Conservation (phyloP, 1,140 invertebrate species). For the Pectinophora gossypiella region DNA sequence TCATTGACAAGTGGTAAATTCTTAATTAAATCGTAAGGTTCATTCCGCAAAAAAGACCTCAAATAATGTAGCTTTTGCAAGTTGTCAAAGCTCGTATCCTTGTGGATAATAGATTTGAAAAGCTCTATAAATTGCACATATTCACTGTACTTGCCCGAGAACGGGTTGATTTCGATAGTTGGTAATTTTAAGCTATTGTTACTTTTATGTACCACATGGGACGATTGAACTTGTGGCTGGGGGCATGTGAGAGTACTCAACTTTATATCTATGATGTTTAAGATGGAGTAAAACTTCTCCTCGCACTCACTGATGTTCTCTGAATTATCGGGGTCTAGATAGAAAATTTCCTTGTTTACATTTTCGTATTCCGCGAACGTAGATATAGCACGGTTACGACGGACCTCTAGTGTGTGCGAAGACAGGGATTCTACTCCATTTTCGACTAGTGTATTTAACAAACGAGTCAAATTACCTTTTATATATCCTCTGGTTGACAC, state of each 20-base stretch:
- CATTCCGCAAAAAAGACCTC: conserved; percentile 7
- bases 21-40: conserved; percentile 17
- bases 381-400: not conserved
- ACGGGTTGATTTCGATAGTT: conserved; percentile 2
- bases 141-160: conserved; percentile 8
- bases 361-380: not conserved
- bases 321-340: not conserved
- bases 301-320: not conserved
- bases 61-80: conserved; percentile 16
- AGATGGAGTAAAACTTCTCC: not conserved
- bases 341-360: not conserved
- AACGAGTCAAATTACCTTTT: too few species aligned
- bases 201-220: not conserved
- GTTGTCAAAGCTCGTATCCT: conserved; percentile 2
- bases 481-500: too few species aligned
- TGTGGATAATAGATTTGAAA: conserved; percentile 13
- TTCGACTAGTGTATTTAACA: too few species aligned
- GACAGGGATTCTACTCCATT: too few species aligned
- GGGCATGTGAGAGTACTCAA: not conserved
- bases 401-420: too few species aligned
- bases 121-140: conserved; percentile 8
- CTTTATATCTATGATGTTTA: not conserved
- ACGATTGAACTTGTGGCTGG: not conserved
- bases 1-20: conserved; percentile 6
- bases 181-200: conserved; percentile 8